Evolutionary conservation across 2,113 vertebrate species (phyloP).

Genomic region (Menura novaehollandiae): DNA sequence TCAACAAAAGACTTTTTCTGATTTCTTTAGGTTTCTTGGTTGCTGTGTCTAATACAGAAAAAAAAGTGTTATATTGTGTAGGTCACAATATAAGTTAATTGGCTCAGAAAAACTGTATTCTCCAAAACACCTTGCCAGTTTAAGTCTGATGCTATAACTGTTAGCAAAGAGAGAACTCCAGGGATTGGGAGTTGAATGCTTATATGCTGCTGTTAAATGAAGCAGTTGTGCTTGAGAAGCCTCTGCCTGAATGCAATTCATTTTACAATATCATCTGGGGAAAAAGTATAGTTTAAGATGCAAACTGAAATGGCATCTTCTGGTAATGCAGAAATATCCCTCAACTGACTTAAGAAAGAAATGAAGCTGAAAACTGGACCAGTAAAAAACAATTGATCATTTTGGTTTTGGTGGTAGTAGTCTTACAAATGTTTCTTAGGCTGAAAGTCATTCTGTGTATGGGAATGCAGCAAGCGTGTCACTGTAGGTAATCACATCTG

Average conservation of each 20-base stretch:
- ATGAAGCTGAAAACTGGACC: constrained; percentile 42
- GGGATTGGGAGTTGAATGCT: constrained; percentile 21
- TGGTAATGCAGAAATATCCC: constrained; percentile 13
- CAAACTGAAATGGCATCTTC: constrained; percentile 45
- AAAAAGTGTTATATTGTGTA: background rate
- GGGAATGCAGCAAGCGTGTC: background rate
- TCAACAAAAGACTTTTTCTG: background rate
- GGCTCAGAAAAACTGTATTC: background rate
- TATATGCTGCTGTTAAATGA: constrained; percentile 37
- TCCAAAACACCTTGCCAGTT: background rate
- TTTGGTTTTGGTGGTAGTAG: background rate
- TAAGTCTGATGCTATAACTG: background rate
- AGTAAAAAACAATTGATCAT: background rate
- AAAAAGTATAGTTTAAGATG: constrained; percentile 30
- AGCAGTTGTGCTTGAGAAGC: constrained; percentile 46
- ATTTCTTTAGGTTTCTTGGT: background rate
- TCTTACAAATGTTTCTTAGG: background rate
- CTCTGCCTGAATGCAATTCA: constrained; percentile 38
- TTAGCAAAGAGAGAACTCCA: background rate
- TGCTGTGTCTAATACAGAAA: background rate
- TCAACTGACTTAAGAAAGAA: constrained; percentile 28
- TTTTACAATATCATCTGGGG: constrained; percentile 22
- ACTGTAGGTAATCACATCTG: background rate
- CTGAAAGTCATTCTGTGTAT: background rate
- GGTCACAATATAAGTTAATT: background rate